A percentile compares a stretch with the other conserved stretches of the same genome.
Conservation (phyloP, 2,113 vertebrate species). For the Caloenas nicobarica region DNA sequence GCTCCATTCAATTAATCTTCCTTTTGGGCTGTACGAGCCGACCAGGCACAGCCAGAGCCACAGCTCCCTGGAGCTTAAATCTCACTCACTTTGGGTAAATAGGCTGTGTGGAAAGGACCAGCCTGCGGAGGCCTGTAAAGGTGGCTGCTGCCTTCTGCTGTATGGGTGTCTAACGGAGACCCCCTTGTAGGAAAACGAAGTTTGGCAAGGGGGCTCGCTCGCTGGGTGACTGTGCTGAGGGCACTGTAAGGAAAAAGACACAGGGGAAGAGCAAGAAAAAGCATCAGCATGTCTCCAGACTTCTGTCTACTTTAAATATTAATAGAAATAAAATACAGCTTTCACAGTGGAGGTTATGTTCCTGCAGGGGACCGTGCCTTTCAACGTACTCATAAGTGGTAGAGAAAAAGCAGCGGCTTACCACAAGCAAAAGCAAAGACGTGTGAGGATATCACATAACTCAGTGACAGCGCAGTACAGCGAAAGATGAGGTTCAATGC, state of each 20-base stretch:
- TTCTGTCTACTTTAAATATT: neutral
- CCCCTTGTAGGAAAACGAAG: neutral
- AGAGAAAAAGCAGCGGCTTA: neutral
- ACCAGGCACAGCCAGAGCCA: neutral
- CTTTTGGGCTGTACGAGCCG: neutral
- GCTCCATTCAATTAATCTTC: neutral
- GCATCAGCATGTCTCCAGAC: neutral
- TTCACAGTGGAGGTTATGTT: neutral
- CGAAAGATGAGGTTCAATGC: neutral
- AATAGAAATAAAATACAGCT: neutral
- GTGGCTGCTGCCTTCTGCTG: neutral
- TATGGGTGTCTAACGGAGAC: neutral
- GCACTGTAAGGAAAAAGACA: neutral
- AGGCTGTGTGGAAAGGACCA: neutral
- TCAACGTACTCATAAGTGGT: neutral
- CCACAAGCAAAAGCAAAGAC: neutral
- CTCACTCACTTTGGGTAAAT: neutral
- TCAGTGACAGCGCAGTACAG: neutral
- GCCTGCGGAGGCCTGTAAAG: rapidly evolving
- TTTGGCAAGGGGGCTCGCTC: neutral
- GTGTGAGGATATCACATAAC: neutral
- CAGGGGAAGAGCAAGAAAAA: neutral
- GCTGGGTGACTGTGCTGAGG: neutral
- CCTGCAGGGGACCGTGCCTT: neutral
- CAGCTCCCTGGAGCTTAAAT: neutral